Evolutionary conservation across 2,888 invertebrate species (phyloP).

Genomic region (Platerodrilus igneus): DNA sequence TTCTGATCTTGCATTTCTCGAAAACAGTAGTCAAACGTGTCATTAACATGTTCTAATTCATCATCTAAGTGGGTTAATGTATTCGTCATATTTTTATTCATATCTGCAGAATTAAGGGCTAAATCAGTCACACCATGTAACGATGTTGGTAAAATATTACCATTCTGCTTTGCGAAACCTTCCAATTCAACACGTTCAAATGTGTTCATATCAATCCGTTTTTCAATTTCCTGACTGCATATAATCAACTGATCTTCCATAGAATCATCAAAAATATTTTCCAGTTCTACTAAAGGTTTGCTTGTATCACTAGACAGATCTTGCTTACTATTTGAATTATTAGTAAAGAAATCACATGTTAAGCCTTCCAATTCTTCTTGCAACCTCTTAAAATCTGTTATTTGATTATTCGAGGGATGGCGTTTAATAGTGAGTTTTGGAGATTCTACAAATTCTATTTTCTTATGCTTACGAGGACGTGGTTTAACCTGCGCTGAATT

Average conservation of each 20-base stretch:
- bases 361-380: conserved; percentile 40
- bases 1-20: too few species aligned
- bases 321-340: background rate
- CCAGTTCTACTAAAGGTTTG: conserved; percentile 18
- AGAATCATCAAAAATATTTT: conserved; percentile 42
- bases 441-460: conserved; percentile 26
- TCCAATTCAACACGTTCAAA: too few species aligned
- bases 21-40: too few species aligned
- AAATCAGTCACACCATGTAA: too few species aligned
- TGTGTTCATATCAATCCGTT: too few species aligned
- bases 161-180: too few species aligned
- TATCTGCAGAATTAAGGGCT: too few species aligned
- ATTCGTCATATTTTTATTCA: too few species aligned
- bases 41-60: too few species aligned
- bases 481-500: conserved; percentile 42
- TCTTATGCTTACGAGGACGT: conserved; percentile 27
- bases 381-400: conserved; percentile 41
- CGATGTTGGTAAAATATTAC: too few species aligned
- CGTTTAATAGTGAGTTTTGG: conserved; percentile 39
- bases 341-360: conserved; percentile 33
- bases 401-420: conserved; percentile 34
- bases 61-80: too few species aligned
- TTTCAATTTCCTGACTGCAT: conserved; percentile 42
- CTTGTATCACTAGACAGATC: background rate
- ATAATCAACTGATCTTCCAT: conserved; percentile 41